Evolutionary conservation across 2,888 invertebrate species (phyloP).

Genomic region (Panopea generosa): DNA sequence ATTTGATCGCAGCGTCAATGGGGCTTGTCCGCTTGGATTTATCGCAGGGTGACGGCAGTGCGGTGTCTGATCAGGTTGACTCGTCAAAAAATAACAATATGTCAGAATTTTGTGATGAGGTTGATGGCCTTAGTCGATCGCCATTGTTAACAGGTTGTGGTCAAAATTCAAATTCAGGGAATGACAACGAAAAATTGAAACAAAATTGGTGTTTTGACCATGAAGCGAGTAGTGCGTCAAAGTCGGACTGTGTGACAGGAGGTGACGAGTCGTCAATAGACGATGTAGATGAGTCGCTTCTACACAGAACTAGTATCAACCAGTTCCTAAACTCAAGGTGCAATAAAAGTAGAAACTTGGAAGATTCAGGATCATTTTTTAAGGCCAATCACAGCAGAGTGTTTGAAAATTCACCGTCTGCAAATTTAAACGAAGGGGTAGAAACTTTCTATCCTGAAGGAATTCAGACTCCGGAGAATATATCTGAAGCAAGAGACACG

Average conservation of each 20-base stretch:
- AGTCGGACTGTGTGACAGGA: background rate
- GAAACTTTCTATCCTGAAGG: constrained; percentile 26
- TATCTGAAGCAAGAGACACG: constrained; percentile 10
- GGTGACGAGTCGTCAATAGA: constrained; percentile 21
- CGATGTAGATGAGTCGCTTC: constrained; percentile 42
- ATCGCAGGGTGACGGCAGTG: background rate
- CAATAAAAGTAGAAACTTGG: constrained; percentile 49
- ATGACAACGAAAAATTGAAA: too few species aligned
- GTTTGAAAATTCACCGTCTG: background rate
- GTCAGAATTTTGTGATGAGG: background rate
- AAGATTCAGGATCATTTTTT: constrained; percentile 40
- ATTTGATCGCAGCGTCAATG: constrained; percentile 47
- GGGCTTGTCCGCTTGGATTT: constrained; percentile 26
- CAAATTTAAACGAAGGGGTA: constrained; percentile 5
- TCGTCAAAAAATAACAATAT: background rate
- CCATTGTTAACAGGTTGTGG: too few species aligned
- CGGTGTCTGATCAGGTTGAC: background rate
- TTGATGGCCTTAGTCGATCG: too few species aligned
- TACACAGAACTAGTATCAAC: constrained; percentile 52
- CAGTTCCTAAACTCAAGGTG: constrained; percentile 60
- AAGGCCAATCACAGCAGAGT: constrained; percentile 2
- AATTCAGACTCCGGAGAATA: constrained; percentile 5
- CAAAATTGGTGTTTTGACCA: too few species aligned
- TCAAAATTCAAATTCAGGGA: background rate
- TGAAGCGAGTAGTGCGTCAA: background rate